Percentiles rank a stretch among this genome's conserved stretches.
phyloP scores from a whole-genome alignment of 2,113 vertebrate species.

The Urocynchramus pylzowi region DNA sequence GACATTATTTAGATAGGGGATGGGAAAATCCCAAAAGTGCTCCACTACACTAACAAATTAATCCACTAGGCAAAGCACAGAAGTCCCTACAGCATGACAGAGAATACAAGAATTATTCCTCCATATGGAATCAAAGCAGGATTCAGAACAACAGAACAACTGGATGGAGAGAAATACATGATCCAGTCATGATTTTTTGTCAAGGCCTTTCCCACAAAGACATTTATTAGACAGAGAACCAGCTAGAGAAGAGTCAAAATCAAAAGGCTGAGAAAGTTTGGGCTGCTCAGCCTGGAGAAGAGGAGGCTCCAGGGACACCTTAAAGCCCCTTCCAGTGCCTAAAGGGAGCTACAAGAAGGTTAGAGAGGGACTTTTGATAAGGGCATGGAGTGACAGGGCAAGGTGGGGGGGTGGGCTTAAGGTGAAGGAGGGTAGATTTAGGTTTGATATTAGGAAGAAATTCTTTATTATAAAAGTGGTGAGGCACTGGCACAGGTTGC shows the following conservation, averaged over 20 bases:
- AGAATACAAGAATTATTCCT: not conserved
- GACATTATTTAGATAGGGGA: too few relatives aligned
- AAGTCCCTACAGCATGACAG: not conserved
- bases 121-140: not conserved
- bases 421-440: not conserved
- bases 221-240: not conserved
- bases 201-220: not conserved
- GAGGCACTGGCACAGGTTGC: not conserved
- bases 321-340: not conserved
- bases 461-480: not conserved
- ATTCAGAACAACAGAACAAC: not conserved
- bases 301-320: not conserved
- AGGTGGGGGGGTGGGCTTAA: not conserved
- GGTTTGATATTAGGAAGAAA: not conserved
- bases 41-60: not conserved
- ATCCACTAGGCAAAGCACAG: not conserved
- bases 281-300: not conserved
- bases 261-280: not conserved
- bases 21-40: not conserved
- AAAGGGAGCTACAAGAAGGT: not conserved
- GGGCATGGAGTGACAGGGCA: not conserved
- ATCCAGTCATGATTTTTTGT: not conserved
- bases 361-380: not conserved
- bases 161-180: accelerated
- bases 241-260: not conserved